These are phyloP conservation scores for Microplitis deprimator DNA, from an alignment of 2,888 invertebrate genomes.

Conservation along the genomic window DNA sequence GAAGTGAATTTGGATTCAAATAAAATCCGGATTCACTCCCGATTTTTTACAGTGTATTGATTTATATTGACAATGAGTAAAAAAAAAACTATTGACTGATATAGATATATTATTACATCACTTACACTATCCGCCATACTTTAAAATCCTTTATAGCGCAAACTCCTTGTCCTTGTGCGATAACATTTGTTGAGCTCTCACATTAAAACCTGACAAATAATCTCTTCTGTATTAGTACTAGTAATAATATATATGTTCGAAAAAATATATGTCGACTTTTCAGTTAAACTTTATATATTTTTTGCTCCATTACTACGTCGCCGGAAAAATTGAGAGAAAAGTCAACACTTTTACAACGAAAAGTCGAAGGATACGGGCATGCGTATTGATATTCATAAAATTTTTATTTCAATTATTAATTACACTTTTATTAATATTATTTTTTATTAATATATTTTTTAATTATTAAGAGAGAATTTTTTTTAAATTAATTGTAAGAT, in stretches of 20 bases:
- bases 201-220: constrained; percentile 2
- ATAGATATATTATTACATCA: constrained; percentile 30
- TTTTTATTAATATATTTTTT: neutral
- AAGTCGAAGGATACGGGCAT: constrained; percentile 47
- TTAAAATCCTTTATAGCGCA: constrained; percentile 39
- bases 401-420: neutral
- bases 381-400: constrained; percentile 43
- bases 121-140: constrained; percentile 52
- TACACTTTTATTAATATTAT: neutral
- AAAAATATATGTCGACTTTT: neutral
- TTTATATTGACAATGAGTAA: neutral
- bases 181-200: constrained; percentile 31
- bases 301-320: neutral
- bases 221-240: neutral
- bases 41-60: no score
- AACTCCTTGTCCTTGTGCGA: constrained; percentile 26
- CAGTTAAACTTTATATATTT: neutral
- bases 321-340: neutral
- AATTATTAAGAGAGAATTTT: neutral
- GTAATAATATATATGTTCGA: neutral
- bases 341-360: neutral
- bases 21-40: no score
- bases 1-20: no score
- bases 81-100: neutral
- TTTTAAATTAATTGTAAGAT: no score